phyloP scores from a whole-genome alignment of 1,140 invertebrate species.

The Trigoniulus corallinus region DNA sequence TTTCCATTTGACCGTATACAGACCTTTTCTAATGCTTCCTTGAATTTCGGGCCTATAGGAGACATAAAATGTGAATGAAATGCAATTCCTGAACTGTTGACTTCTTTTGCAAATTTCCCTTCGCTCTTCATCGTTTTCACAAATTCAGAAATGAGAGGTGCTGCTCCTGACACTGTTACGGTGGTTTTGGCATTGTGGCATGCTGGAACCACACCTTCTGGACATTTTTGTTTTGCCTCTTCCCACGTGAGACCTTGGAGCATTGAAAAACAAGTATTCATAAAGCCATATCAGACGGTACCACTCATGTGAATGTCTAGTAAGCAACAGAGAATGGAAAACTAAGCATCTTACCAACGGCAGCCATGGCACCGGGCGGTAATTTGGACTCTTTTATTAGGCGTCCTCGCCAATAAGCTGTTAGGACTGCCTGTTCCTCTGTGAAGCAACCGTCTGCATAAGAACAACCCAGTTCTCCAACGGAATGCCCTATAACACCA shows the following conservation, averaged over 20 bases:
- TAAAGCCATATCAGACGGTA: not conserved
- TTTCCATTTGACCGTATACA: too few species aligned
- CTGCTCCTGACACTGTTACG: constrained; percentile 81
- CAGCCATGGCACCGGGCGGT: constrained; percentile 61
- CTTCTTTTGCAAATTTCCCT: constrained; percentile 70
- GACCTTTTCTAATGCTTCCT: too few species aligned
- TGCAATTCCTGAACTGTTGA: constrained; percentile 72
- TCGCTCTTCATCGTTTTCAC: constrained; percentile 55
- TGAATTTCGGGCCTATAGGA: too few species aligned
- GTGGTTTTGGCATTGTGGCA: constrained; percentile 87
- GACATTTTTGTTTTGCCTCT: constrained; percentile 52
- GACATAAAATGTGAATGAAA: constrained; percentile 93
- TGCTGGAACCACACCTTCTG: constrained; percentile 59
- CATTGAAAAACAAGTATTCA: not conserved
- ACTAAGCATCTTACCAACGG: constrained; percentile 33
- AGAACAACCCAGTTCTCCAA: constrained; percentile 85
- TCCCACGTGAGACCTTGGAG: constrained; percentile 75
- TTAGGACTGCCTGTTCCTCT: constrained; percentile 74
- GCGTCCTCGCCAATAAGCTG: constrained; percentile 79
- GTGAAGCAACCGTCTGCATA: constrained; percentile 92
- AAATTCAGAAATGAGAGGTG: constrained; percentile 47
- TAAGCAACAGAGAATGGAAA: too few species aligned
- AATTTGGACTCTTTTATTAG: constrained; percentile 64
- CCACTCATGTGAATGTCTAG: too few species aligned
- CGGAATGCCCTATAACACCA: constrained; percentile 90